Percentiles rank a stretch among this genome's conserved stretches.
phyloP scores from a whole-genome alignment of 2,113 vertebrate species.

The Mobula hypostoma region DNA sequence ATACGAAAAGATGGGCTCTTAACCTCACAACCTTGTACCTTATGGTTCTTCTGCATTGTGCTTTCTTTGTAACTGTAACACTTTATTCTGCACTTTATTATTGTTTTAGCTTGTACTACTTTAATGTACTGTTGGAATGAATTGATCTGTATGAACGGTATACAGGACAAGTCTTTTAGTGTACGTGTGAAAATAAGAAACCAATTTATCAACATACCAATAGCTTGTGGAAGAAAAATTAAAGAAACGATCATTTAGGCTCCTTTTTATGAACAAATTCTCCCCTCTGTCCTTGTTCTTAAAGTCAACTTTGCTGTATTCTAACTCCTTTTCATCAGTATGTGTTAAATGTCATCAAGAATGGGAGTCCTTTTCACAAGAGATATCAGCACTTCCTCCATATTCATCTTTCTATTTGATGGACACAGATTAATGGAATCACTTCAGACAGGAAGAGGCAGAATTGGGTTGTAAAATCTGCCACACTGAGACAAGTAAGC shows the following conservation, averaged over 20 bases:
- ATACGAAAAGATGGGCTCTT: too few relatives aligned
- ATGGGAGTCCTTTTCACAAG: background rate
- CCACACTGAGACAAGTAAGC: background rate
- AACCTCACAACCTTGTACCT: too few relatives aligned
- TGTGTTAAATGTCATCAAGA: background rate
- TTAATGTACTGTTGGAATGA: too few relatives aligned
- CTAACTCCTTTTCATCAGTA: background rate
- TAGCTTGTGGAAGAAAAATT: background rate
- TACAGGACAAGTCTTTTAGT: too few relatives aligned
- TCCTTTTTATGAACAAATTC: background rate
- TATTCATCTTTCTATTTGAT: background rate
- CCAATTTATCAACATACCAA: background rate
- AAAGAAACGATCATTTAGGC: too few relatives aligned
- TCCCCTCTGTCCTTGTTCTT: background rate
- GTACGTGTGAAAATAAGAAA: too few relatives aligned
- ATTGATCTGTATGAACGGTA: too few relatives aligned
- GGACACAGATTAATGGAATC: background rate
- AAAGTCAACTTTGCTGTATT: background rate
- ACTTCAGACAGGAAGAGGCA: background rate
- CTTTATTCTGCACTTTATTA: too few relatives aligned
- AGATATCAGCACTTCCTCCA: background rate
- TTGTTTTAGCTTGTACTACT: too few relatives aligned
- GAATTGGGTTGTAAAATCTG: background rate
- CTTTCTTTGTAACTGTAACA: too few relatives aligned
- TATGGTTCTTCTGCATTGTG: too few relatives aligned